Evolutionary conservation across 2,113 vertebrate species (phyloP).

Genomic region (Anarhynchus alexandrinus): DNA sequence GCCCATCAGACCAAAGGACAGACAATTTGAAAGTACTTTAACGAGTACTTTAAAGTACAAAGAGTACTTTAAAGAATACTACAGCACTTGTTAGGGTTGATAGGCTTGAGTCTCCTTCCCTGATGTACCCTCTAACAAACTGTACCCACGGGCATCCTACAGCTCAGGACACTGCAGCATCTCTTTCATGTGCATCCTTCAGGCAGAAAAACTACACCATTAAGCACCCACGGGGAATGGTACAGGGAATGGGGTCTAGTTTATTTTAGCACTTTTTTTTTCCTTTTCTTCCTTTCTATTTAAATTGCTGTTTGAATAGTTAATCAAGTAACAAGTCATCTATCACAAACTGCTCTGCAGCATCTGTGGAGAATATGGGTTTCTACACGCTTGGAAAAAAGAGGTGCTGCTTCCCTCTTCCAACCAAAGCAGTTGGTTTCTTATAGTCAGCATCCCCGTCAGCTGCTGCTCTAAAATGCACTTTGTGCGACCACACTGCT

Average conservation of each 20-base stretch:
- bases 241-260: not conserved
- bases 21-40: not conserved
- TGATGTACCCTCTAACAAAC: not conserved
- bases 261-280: not conserved
- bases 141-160: not conserved
- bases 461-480: not conserved
- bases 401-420: not conserved
- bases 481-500: not conserved
- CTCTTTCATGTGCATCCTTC: not conserved
- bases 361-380: not conserved
- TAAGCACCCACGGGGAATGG: not conserved
- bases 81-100: not conserved
- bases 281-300: not conserved
- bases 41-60: not conserved
- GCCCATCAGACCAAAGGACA: not conserved
- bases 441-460: not conserved
- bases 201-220: not conserved
- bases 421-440: not conserved
- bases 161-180: not conserved
- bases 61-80: not conserved
- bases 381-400: not conserved
- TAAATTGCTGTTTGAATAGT: not conserved
- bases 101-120: not conserved
- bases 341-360: not conserved
- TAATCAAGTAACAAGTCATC: not conserved